Evolutionary conservation across 2,888 invertebrate genomes (phyloP).

Genomic region (Cylindroiulus punctatus): DNA sequence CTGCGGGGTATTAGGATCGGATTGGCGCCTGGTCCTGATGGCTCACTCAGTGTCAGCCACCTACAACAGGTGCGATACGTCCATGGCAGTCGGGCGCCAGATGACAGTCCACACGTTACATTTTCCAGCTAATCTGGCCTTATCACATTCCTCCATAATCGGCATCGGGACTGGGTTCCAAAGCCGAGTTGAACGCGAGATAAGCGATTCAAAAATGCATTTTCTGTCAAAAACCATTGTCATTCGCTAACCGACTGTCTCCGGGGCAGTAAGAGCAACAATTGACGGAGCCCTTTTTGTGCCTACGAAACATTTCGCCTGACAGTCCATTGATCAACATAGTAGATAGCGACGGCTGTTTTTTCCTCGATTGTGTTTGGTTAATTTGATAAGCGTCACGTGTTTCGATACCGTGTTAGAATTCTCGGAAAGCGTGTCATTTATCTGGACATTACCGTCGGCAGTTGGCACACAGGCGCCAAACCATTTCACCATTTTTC

Average conservation of each 20-base stretch:
- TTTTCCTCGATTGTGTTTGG: constrained; percentile 26
- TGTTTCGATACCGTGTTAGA: background rate
- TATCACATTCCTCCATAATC: constrained; percentile 12
- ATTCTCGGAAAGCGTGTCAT: constrained; percentile 5
- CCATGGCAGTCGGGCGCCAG: background rate
- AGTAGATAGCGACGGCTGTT: background rate
- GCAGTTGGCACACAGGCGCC: constrained; percentile 37
- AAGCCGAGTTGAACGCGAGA: no score
- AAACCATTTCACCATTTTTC: background rate
- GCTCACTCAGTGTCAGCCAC: background rate
- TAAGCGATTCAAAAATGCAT: no score
- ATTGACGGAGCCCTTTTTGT: background rate
- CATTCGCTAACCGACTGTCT: no score
- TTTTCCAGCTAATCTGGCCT: background rate
- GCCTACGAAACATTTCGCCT: background rate
- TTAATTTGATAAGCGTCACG: constrained; percentile 29
- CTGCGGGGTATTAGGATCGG: constrained; percentile 5
- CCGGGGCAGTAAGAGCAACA: no score
- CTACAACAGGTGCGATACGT: constrained; percentile 2
- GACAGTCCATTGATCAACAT: background rate
- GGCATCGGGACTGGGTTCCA: no score
- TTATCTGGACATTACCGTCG: background rate
- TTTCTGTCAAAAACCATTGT: no score
- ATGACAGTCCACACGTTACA: background rate
- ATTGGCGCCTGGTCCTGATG: background rate